Conservation (phyloP, 2,797 vertebrate genomes). For the Chrosomus eos region DNA sequence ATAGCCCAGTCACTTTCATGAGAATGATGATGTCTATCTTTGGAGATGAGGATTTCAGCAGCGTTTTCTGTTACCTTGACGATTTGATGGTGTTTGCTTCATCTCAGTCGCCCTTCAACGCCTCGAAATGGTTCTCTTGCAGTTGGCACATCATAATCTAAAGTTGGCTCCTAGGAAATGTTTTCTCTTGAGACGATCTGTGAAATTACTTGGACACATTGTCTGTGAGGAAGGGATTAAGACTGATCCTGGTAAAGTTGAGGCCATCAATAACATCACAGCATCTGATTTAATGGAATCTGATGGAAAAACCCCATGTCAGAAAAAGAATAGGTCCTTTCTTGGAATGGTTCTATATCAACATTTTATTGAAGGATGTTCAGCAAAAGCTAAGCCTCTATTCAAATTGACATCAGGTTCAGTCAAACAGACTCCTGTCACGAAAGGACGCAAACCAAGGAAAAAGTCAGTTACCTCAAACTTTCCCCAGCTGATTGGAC, state of each 20-base stretch:
- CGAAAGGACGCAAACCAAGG: background rate
- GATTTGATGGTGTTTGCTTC: too few species aligned
- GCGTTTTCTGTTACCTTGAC: too few species aligned
- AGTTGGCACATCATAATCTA: too few species aligned
- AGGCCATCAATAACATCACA: background rate
- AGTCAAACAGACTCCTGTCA: background rate
- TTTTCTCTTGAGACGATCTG: too few species aligned
- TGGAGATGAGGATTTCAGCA: background rate
- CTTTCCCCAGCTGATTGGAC: background rate
- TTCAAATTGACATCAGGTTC: background rate
- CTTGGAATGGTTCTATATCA: background rate
- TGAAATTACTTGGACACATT: background rate
- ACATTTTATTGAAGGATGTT: background rate
- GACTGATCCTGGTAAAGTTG: background rate
- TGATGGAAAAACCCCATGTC: background rate
- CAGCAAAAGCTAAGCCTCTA: background rate
- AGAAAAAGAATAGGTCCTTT: background rate
- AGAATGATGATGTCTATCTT: background rate
- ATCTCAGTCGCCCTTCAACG: too few species aligned
- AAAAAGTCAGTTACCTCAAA: background rate
- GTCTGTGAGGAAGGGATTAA: background rate
- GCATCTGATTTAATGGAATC: background rate
- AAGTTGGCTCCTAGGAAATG: too few species aligned
- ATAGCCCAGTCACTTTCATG: background rate
- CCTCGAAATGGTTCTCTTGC: too few species aligned